phyloP scores from a whole-genome alignment of 2,888 invertebrate genomes.

The Spodoptera exigua region DNA sequence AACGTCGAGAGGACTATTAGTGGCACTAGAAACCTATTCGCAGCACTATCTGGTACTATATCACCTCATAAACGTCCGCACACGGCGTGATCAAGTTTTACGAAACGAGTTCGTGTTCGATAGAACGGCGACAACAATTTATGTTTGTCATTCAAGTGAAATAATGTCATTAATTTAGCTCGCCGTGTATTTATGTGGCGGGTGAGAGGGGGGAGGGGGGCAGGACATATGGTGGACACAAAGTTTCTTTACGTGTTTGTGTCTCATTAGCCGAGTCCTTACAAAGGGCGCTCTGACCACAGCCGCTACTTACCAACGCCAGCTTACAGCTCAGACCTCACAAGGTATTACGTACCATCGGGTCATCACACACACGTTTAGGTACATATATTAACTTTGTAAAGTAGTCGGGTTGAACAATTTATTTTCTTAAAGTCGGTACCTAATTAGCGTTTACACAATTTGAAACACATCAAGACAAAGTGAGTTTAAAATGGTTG shows the following conservation, averaged over 20 bases:
- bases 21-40: conserved; percentile 11
- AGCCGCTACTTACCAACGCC: no score
- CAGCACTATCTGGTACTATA: background rate
- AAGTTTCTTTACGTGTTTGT: conserved; percentile 13
- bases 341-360: no score
- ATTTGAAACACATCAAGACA: no score
- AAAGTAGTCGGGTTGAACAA: no score
- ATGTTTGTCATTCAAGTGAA: no score
- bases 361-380: no score
- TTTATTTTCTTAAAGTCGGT: background rate
- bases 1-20: conserved; percentile 8
- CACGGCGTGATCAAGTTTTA: conserved; percentile 16
- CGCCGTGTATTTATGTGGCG: no score
- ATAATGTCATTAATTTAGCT: no score
- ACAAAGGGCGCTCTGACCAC: conserved; percentile 16
- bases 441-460: no score
- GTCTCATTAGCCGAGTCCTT: conserved; percentile 37
- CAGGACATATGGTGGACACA: conserved; percentile 3
- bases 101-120: conserved; percentile 20
- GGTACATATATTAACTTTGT: no score
- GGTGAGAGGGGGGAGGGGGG: no score
- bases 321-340: conserved; percentile 5
- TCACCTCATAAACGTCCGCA: conserved; percentile 1
- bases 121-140: conserved; percentile 11
- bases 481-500: no score